Base-by-base conservation (phyloP, 2,888 invertebrate genomes). In the Mamestra brassicae region DNA sequence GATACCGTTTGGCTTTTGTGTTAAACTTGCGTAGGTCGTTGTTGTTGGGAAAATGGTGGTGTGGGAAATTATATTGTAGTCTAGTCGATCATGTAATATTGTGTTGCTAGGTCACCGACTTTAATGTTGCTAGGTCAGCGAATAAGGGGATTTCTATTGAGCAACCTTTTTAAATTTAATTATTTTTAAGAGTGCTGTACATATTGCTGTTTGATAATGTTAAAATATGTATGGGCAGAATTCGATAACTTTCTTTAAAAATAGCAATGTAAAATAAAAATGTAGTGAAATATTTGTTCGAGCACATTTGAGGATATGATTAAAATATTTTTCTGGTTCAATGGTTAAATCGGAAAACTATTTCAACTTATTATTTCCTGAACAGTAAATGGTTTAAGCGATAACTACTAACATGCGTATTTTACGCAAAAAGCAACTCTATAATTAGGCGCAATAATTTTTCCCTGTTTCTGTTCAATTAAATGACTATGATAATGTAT, bases 391-490 rank as follows among this genome's bases (percentile, higher is more conserved):
- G 54, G 64, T 75, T 75, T 67, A n/a, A 55, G 36, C 42, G 63
- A 68, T 78, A 81, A 66, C 15, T 11, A 34, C 7, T n/a, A 55
- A 54, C 67, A 81, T 54, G 34, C 15, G 38, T 66, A 36, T 52
- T 2, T 26, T 63, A 34, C 34, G 34, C 52, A 11, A 54, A 50
- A 60, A 58, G 11, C 3, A 36, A 55, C 13, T 54, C n/a, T 26
- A 50, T 64, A 55, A 45, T 50, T 58, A 55, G 11, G 36, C 15
- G 13, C 36, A 15, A 26, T 26, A 26, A 42, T 55, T 47, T 80
- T 78, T 55, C 26, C 68, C 58, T 26, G 58, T 78, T 78, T 74
- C 54, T 74, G 66, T 67, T 38, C 38, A 45, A 74, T 74, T 57
- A 79, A 38, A 76, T 63, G 26, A 7, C 54, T 11, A 80, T 66